A percentile compares a stretch with the other conserved stretches of the same genome.
Conservation (phyloP, 2,888 invertebrate species). For the Aplocera efformata region DNA sequence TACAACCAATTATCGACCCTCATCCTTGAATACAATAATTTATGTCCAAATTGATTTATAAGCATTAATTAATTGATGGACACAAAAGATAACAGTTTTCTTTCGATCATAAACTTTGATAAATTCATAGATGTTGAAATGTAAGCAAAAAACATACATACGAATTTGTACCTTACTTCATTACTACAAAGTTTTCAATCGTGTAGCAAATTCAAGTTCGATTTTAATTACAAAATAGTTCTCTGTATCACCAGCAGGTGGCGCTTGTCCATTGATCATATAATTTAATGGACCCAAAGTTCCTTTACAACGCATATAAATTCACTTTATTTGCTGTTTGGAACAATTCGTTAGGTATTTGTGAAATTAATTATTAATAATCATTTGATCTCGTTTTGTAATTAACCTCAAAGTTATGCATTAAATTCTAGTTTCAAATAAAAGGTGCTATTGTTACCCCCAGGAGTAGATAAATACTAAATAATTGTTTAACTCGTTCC, state of each 20-base stretch:
- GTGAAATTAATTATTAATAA: slow-evolving; percentile 3
- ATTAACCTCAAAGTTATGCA: background rate
- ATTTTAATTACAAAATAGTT: slow-evolving; percentile 25
- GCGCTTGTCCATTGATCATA: slow-evolving; percentile 56
- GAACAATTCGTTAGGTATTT: slow-evolving; percentile 16
- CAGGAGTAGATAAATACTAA: too few species aligned
- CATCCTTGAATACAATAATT: slow-evolving; percentile 10
- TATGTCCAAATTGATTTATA: slow-evolving; percentile 30
- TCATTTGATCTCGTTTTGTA: background rate
- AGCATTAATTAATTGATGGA: slow-evolving; percentile 32
- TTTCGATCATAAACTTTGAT: slow-evolving; percentile 25
- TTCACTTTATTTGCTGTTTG: slow-evolving; percentile 38
- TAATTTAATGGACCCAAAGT: slow-evolving; percentile 53
- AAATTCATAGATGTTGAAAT: slow-evolving; percentile 24
- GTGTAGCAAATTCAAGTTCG: slow-evolving; percentile 6
- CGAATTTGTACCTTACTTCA: background rate
- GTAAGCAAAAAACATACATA: slow-evolving; percentile 2
- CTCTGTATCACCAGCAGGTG: slow-evolving; percentile 44
- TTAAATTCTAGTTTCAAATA: background rate
- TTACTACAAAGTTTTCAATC: background rate
- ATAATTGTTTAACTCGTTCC: too few species aligned
- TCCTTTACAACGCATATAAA: slow-evolving; percentile 53
- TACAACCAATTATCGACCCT: background rate
- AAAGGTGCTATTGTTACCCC: too few species aligned
- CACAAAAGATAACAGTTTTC: slow-evolving; percentile 23